Evolutionary conservation across 2,113 vertebrate genomes (phyloP).

Genomic region (Pollimyrus isidori): DNA sequence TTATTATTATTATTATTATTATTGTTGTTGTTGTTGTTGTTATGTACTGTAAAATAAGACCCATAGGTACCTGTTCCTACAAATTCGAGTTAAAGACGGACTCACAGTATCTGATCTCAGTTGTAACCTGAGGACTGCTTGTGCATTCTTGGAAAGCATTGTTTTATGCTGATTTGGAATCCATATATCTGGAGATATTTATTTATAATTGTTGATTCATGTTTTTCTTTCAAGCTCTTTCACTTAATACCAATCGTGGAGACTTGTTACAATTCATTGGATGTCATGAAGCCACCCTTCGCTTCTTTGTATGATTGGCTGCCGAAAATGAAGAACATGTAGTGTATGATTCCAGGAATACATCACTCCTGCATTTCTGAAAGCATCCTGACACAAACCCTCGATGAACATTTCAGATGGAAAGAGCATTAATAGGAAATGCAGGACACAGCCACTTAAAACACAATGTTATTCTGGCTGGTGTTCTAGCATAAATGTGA

Average conservation of each 20-base stretch:
- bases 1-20: no score
- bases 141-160: not conserved
- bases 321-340: not conserved
- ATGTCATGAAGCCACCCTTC: not conserved
- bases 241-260: not conserved
- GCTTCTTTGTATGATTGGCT: not conserved
- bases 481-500: not conserved
- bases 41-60: not conserved
- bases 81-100: not conserved
- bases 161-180: not conserved
- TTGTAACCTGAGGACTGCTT: not conserved
- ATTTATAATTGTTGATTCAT: not conserved
- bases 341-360: not conserved
- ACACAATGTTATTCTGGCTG: not conserved
- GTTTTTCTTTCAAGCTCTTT: not conserved
- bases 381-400: not conserved
- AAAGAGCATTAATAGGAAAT: not conserved
- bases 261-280: not conserved
- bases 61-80: not conserved
- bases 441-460: not conserved
- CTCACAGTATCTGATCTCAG: not conserved
- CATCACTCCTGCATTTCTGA: not conserved
- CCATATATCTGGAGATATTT: not conserved
- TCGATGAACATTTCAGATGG: not conserved
- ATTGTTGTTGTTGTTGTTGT: not conserved